These are phyloP conservation scores for Erethizon dorsatum DNA, from an alignment of 2,797 vertebrate genomes.

Conservation along the genomic window DNA sequence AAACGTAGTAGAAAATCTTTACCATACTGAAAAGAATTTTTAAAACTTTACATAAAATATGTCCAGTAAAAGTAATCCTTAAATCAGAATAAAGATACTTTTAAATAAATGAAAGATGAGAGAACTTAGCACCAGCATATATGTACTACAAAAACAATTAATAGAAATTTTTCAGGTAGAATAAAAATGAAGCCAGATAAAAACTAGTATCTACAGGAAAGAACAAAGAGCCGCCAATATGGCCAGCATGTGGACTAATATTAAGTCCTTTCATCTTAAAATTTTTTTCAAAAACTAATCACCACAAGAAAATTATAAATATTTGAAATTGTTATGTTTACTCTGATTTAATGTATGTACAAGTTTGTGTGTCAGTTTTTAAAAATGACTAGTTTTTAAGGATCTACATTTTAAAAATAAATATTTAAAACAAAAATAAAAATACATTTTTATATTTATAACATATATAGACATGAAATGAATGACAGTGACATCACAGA, in stretches of 20 bases:
- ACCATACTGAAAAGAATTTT: neutral
- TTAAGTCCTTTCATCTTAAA: neutral
- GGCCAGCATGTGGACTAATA: neutral
- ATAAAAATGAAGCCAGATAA: neutral
- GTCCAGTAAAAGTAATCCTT: constrained; percentile 15
- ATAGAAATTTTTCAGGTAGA: neutral
- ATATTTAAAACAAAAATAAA: neutral
- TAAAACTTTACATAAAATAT: neutral
- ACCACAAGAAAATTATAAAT: neutral
- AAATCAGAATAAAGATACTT: neutral
- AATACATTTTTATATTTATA: neutral
- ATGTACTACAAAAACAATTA: neutral
- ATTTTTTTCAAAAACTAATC: neutral
- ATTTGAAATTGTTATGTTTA: neutral
- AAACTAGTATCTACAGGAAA: neutral
- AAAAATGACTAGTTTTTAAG: neutral
- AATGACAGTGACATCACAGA: neutral
- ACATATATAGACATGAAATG: neutral
- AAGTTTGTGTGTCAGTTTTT: neutral
- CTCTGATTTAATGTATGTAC: neutral
- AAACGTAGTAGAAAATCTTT: constrained; percentile 9
- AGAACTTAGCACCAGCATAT: neutral
- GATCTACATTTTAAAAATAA: neutral
- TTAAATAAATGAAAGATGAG: neutral
- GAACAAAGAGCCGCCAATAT: neutral